These are phyloP conservation scores for Ciconia nigra DNA, from an alignment of 2,797 vertebrate genomes.

Conservation along the genomic window DNA sequence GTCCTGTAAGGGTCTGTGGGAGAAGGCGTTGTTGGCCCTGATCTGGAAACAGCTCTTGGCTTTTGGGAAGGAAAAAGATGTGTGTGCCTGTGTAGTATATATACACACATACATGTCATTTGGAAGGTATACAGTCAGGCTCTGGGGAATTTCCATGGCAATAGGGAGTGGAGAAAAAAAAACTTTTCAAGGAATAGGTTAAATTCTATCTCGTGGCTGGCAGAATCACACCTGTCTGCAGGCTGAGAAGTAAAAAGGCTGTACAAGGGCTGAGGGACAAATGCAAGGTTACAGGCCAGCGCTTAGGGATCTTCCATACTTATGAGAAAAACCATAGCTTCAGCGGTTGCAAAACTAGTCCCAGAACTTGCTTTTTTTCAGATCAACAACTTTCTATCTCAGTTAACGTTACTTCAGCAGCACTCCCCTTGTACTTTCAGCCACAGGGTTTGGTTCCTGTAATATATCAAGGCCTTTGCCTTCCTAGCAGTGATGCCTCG, in stretches of 20 bases:
- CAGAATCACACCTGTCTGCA: accelerated
- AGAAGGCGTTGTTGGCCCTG: neutral
- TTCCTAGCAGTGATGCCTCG: accelerated
- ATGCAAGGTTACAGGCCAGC: accelerated
- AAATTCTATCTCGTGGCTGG: accelerated
- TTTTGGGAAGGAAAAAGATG: neutral
- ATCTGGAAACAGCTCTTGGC: neutral
- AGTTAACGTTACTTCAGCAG: neutral
- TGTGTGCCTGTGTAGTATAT: neutral
- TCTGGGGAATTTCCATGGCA: neutral
- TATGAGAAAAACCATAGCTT: neutral
- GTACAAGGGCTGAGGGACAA: neutral
- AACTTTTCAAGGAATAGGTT: neutral
- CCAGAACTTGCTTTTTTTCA: neutral
- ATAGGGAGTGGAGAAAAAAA: neutral
- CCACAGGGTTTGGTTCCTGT: neutral
- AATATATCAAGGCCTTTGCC: neutral
- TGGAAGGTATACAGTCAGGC: neutral
- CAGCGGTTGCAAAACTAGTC: neutral
- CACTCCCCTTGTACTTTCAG: neutral
- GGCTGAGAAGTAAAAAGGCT: neutral
- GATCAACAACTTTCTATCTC: neutral
- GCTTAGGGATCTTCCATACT: accelerated
- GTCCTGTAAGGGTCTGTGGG: neutral
- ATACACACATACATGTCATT: accelerated